phyloP scores from a whole-genome alignment of 2,113 vertebrate genomes.

The Vidua chalybeata region DNA sequence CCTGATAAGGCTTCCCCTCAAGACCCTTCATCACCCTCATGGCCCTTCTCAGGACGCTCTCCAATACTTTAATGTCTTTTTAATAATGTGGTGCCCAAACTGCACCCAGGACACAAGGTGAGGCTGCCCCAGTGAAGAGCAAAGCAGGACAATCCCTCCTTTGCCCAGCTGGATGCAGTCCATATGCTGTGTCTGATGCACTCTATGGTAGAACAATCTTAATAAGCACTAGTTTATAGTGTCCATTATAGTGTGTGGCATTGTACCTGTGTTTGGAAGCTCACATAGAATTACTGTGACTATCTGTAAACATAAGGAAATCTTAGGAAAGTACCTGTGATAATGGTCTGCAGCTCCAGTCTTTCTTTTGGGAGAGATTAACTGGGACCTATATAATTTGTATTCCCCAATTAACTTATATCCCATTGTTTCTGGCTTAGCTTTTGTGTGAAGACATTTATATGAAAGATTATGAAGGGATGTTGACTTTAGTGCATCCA shows the following conservation, averaged over 20 bases:
- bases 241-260: neutral
- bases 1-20: neutral
- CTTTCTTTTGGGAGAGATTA: neutral
- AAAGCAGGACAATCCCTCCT: neutral
- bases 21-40: rapidly evolving
- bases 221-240: neutral
- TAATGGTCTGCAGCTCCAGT: neutral
- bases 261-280: neutral
- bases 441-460: neutral
- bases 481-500: neutral
- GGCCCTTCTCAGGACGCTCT: neutral
- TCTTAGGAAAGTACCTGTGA: neutral
- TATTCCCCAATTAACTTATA: neutral
- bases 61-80: neutral
- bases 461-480: neutral
- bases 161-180: neutral
- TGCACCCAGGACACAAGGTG: neutral
- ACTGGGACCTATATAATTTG: neutral
- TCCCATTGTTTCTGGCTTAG: neutral
- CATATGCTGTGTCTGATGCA: neutral
- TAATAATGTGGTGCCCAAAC: neutral
- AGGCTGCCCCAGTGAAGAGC: neutral
- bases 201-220: neutral
- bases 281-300: neutral
- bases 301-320: neutral